A percentile compares a stretch with the other conserved stretches of the same genome.
These are phyloP conservation scores for Syndactyla subalaris DNA, from an alignment of 2,797 vertebrate species.

Conservation along the genomic window DNA sequence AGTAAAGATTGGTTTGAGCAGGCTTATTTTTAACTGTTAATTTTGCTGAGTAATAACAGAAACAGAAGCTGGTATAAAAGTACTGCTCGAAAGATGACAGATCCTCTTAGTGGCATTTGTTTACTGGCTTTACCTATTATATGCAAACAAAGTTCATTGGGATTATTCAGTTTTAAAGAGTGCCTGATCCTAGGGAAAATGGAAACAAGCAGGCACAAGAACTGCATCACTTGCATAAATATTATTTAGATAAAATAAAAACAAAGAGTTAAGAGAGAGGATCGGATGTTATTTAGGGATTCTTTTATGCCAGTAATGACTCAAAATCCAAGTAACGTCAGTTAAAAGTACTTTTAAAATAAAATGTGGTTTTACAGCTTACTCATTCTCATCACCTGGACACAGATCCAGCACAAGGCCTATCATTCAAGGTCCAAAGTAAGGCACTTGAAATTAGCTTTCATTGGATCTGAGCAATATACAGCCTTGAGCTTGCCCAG, in stretches of 20 bases:
- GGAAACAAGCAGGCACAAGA: neutral
- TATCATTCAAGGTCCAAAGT: neutral
- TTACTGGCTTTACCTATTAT: neutral
- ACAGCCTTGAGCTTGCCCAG: neutral
- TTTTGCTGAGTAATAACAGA: slow-evolving; percentile 21
- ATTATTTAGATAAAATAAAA: neutral
- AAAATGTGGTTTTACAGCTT: slow-evolving; percentile 5
- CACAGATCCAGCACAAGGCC: neutral
- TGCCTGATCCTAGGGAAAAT: neutral
- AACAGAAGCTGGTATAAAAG: neutral
- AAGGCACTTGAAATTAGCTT: neutral
- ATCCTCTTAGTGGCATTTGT: neutral
- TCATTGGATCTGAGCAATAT: neutral
- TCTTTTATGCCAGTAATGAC: neutral
- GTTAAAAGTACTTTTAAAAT: neutral
- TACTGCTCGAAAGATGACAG: neutral
- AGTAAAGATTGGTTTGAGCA: neutral
- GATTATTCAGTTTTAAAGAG: neutral
- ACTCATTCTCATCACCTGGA: neutral
- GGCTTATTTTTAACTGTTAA: neutral
- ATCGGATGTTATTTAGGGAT: neutral
- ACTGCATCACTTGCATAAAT: neutral
- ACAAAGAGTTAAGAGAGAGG: neutral
- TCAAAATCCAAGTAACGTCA: neutral
- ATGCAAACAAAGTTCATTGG: slow-evolving; percentile 15